A percentile compares a stretch with the other conserved stretches of the same genome.
Conservation (phyloP, 2,113 vertebrate species). For the Eolophus roseicapilla region DNA sequence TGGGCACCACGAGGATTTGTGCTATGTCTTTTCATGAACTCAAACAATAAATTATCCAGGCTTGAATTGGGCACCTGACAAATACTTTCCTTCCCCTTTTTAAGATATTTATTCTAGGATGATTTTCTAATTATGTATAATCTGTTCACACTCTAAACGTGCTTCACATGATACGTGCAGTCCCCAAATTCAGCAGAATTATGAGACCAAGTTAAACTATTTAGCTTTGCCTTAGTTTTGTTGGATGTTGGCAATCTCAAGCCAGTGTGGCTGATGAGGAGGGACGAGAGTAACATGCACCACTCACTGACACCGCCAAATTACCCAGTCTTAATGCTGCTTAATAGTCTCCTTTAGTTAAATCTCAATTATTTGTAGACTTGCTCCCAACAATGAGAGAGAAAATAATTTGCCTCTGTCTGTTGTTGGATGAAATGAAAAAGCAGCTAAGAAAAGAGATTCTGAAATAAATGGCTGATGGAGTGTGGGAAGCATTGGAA, state of each 20-base stretch:
- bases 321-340: background rate
- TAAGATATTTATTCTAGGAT: background rate
- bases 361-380: background rate
- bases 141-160: background rate
- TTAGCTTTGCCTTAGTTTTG: background rate
- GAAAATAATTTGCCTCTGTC: background rate
- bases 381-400: background rate
- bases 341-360: background rate
- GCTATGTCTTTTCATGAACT: background rate
- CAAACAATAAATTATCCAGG: background rate
- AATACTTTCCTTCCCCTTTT: background rate
- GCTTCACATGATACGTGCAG: background rate
- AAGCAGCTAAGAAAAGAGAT: background rate
- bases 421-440: background rate
- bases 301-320: background rate
- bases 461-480: background rate
- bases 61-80: background rate
- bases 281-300: rapidly evolving
- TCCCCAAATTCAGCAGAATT: background rate
- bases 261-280: background rate
- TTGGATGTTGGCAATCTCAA: background rate
- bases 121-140: background rate
- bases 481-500: background rate
- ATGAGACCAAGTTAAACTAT: rapidly evolving
- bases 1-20: background rate